phyloP scores from a whole-genome alignment of 2,888 invertebrate species.

The Serrognathus titanus region DNA sequence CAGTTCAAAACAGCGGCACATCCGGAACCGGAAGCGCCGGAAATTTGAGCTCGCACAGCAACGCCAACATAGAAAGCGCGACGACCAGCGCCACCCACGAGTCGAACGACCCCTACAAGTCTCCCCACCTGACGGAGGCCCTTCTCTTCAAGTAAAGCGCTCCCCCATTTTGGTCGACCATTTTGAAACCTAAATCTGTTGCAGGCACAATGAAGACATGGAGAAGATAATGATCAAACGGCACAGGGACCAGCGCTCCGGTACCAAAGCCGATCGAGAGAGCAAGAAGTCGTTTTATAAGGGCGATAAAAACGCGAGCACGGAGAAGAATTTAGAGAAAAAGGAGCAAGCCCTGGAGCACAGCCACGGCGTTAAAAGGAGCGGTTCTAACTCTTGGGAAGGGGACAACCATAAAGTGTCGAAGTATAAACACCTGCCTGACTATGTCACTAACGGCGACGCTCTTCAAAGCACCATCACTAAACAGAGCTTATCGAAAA shows the following conservation, averaged over 20 bases:
- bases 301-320: constrained; percentile 25
- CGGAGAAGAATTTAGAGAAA: constrained; percentile 30
- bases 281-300: constrained; percentile 37
- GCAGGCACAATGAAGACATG: constrained; percentile 79
- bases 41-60: constrained; percentile 58
- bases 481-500: constrained; percentile 13
- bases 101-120: constrained; percentile 49
- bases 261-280: constrained; percentile 47
- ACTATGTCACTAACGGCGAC: constrained; percentile 25
- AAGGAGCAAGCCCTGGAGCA: constrained; percentile 34
- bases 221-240: constrained; percentile 72
- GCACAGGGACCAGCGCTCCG: constrained; percentile 61
- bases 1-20: constrained; percentile 54
- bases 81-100: constrained; percentile 51
- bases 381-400: constrained; percentile 61
- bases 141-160: constrained; percentile 52
- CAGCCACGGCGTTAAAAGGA: constrained; percentile 59
- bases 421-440: constrained; percentile 52
- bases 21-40: constrained; percentile 60
- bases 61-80: constrained; percentile 54
- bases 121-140: constrained; percentile 58
- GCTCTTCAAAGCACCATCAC: constrained; percentile 9
- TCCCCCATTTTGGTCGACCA: background rate
- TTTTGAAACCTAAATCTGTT: constrained; percentile 17
- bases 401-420: constrained; percentile 56